These are phyloP conservation scores for Alexandromys fortis DNA, from an alignment of 2,113 vertebrate species.

Conservation along the genomic window DNA sequence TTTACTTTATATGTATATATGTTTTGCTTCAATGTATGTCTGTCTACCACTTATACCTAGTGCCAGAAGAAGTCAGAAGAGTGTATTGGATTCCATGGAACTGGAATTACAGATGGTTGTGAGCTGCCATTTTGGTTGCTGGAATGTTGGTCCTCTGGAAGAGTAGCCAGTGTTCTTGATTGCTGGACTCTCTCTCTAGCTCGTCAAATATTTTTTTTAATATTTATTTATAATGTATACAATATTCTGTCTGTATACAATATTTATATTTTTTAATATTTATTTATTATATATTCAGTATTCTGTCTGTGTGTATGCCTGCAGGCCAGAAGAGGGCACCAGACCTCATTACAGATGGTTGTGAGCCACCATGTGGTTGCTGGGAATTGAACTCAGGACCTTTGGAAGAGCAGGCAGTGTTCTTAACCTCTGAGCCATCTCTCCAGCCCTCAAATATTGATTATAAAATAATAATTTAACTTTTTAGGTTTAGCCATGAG, in stretches of 20 bases:
- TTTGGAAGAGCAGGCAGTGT: no score
- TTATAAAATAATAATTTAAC: not conserved
- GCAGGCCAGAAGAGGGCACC: no score
- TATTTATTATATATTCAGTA: no score
- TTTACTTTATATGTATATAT: not conserved
- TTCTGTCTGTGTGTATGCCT: no score
- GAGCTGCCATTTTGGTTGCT: not conserved
- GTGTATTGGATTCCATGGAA: not conserved
- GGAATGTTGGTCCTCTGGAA: not conserved
- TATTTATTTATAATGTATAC: no score
- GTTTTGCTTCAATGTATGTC: not conserved
- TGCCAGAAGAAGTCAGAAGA: not conserved
- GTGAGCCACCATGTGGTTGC: no score
- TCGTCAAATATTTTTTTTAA: not conserved
- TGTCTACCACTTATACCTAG: not conserved
- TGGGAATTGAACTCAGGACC: no score
- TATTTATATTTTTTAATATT: no score
- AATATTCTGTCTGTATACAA: no score
- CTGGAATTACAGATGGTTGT: not conserved
- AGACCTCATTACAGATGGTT: no score
- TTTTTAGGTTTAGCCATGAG: not conserved
- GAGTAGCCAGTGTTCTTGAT: not conserved
- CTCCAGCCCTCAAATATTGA: not conserved
- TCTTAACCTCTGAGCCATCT: no score
- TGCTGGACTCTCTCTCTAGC: not conserved